phyloP scores from a whole-genome alignment of 2,797 vertebrate genomes.

The Champsocephalus gunnari region DNA sequence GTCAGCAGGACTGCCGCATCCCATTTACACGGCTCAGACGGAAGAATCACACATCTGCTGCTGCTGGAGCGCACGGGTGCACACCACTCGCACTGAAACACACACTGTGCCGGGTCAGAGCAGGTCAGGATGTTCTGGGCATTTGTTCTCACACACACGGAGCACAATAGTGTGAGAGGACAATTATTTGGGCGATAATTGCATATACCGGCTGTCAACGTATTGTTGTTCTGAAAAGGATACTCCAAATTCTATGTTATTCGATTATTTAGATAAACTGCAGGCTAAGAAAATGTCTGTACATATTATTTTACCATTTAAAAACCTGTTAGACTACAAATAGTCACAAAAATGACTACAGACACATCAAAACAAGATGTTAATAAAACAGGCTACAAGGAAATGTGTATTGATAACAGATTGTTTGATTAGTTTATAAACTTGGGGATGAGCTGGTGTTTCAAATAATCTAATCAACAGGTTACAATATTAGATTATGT shows the following conservation, averaged over 20 bases:
- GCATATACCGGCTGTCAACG: background rate
- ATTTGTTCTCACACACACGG: conserved; percentile 32
- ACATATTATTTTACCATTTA: background rate
- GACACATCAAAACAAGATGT: too few relatives aligned
- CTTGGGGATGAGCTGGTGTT: background rate
- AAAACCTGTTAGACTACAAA: background rate
- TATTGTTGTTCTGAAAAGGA: background rate
- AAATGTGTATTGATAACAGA: background rate
- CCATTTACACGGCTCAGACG: conserved; percentile 57
- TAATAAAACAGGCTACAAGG: too few relatives aligned
- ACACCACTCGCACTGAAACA: conserved; percentile 24
- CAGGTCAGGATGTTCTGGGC: conserved; percentile 12
- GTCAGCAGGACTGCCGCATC: conserved; percentile 60
- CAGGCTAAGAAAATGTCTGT: background rate
- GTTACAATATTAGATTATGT: too few relatives aligned
- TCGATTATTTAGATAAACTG: background rate
- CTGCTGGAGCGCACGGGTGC: conserved; percentile 45
- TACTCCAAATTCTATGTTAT: background rate
- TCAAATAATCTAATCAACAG: too few relatives aligned
- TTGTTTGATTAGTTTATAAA: background rate
- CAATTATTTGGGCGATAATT: conserved; percentile 28
- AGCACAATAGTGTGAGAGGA: background rate
- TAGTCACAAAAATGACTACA: too few relatives aligned
- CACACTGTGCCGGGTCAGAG: conserved; percentile 11
- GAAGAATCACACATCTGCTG: conserved; percentile 62